Conservation (phyloP, 2,888 invertebrate genomes). For the Caenorhabditis japonica region DNA sequence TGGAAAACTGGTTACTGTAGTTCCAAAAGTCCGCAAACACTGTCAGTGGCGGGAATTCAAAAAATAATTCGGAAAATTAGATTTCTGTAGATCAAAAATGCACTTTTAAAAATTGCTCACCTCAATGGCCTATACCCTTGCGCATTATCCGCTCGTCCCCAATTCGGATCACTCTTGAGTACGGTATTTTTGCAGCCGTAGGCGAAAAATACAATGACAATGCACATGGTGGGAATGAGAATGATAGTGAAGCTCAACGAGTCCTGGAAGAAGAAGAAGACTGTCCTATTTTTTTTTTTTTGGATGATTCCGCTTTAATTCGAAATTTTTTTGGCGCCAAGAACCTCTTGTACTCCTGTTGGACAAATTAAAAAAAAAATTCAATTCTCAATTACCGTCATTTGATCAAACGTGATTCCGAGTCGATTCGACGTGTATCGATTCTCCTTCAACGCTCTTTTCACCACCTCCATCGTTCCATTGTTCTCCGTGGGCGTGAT, state of each 20-base stretch:
- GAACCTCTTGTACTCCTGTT: too few relatives aligned
- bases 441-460: conserved; percentile 44
- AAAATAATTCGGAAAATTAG: too few relatives aligned
- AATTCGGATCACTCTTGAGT: conserved; percentile 50
- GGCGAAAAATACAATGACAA: conserved; percentile 60
- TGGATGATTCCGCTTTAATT: background rate
- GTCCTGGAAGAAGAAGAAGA: conserved; percentile 56
- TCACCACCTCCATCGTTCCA: conserved; percentile 69
- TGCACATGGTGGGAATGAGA: conserved; percentile 58
- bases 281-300: background rate
- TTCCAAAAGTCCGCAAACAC: too few relatives aligned
- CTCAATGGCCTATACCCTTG: conserved; percentile 52
- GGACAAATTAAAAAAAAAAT: background rate
- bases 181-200: conserved; percentile 62
- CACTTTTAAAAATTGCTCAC: too few relatives aligned
- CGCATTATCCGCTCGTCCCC: conserved; percentile 46
- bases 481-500: conserved; percentile 79
- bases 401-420: conserved; percentile 41
- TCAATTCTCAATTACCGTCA: conserved; percentile 36
- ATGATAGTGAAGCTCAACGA: conserved; percentile 59
- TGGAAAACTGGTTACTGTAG: too few relatives aligned
- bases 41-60: too few relatives aligned
- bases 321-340: too few relatives aligned
- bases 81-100: too few relatives aligned
- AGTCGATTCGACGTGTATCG: conserved; percentile 21